Evolutionary conservation across 1,140 invertebrate genomes (phyloP).

Genomic region (Luehdorfia chinensis): DNA sequence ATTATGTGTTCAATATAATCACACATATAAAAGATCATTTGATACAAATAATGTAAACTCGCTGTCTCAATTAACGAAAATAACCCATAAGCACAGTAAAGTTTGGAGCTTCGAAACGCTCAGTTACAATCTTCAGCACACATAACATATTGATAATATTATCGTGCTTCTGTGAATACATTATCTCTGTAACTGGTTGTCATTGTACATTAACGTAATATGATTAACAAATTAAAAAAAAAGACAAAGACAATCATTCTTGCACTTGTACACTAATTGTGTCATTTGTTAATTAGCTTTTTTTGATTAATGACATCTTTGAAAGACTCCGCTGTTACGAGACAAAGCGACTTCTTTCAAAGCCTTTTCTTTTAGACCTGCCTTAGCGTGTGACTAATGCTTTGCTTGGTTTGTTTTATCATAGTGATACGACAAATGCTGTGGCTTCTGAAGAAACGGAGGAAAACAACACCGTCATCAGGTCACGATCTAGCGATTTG

Average conservation of each 20-base stretch:
- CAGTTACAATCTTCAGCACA: conserved; percentile 61
- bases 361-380: conserved; percentile 53
- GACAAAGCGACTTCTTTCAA: conserved; percentile 59
- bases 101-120: conserved; percentile 62
- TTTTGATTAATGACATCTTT: conserved; percentile 61
- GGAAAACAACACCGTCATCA: conserved; percentile 68
- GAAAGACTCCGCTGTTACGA: conserved; percentile 55
- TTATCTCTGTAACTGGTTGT: conserved; percentile 59
- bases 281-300: conserved; percentile 69
- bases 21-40: conserved; percentile 3
- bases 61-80: conserved; percentile 45
- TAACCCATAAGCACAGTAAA: conserved; percentile 61
- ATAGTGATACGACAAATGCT: conserved; percentile 78
- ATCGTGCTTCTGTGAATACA: conserved; percentile 72
- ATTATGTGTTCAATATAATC: conserved; percentile 34
- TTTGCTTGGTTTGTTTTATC: conserved; percentile 78
- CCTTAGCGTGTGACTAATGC: conserved; percentile 76
- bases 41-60: conserved; percentile 56
- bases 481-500: conserved; percentile 83
- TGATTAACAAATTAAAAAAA: conserved; percentile 29
- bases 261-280: conserved; percentile 72
- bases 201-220: conserved; percentile 48
- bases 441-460: conserved; percentile 78
- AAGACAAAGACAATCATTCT: conserved; percentile 53
- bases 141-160: conserved; percentile 61